Percentiles rank a stretch among this genome's conserved stretches.
Evolutionary conservation across 2,888 invertebrate species (phyloP).

Genomic region (Colostygia pectinataria): DNA sequence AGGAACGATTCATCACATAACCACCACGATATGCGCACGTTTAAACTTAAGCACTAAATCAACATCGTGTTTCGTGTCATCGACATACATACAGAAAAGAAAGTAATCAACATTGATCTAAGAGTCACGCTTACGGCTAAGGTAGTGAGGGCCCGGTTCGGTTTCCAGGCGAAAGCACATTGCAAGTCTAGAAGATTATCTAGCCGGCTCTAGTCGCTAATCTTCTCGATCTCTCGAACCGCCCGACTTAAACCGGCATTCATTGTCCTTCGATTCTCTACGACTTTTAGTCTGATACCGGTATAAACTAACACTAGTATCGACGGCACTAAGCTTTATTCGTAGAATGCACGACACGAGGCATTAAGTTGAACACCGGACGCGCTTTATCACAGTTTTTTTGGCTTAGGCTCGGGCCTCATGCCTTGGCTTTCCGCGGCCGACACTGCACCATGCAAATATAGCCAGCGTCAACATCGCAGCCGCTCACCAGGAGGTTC

Average conservation of each 20-base stretch:
- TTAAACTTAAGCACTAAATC: slow-evolving; percentile 67
- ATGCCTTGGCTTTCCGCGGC: slow-evolving; percentile 79
- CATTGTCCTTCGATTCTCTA: slow-evolving; percentile 40
- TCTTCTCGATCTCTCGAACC: slow-evolving; percentile 46
- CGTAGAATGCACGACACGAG: slow-evolving; percentile 54
- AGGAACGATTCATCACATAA: slow-evolving; percentile 74
- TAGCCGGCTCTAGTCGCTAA: slow-evolving; percentile 48
- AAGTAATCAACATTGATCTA: slow-evolving; percentile 40
- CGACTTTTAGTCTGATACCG: slow-evolving; percentile 51
- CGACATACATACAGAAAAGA: slow-evolving; percentile 48
- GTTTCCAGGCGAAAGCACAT: slow-evolving; percentile 52
- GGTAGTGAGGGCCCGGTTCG: slow-evolving; percentile 47
- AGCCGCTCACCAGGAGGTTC: slow-evolving; percentile 97
- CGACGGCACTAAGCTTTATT: slow-evolving; percentile 62
- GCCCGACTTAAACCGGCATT: slow-evolving; percentile 54
- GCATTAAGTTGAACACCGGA: slow-evolving; percentile 72
- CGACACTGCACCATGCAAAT: slow-evolving; percentile 90
- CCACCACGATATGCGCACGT: slow-evolving; percentile 75
- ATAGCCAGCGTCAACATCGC: slow-evolving; percentile 96
- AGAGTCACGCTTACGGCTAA: slow-evolving; percentile 37
- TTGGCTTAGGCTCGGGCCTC: slow-evolving; percentile 46
- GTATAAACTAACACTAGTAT: slow-evolving; percentile 67
- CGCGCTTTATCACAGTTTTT: slow-evolving; percentile 79
- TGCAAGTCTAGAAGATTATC: slow-evolving; percentile 58
- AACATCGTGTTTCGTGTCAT: slow-evolving; percentile 47